Conservation (phyloP, 2,113 vertebrate species). For the Embiotoca jacksoni region DNA sequence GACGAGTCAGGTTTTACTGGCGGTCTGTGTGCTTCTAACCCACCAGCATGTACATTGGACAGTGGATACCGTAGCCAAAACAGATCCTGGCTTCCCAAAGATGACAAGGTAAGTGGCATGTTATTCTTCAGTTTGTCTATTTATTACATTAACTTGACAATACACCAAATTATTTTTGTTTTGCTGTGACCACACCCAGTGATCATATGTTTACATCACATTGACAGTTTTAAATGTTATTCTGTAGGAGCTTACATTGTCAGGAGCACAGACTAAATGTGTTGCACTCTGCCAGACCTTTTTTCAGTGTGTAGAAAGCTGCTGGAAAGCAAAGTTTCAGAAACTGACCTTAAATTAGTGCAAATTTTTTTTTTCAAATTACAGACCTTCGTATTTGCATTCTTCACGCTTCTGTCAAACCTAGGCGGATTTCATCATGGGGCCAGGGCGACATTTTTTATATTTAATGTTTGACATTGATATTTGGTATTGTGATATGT, state of each 20-base stretch:
- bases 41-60: conserved; percentile 77
- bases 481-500: conserved; percentile 12
- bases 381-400: not conserved
- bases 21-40: conserved; percentile 73
- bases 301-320: not conserved
- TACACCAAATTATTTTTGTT: not conserved
- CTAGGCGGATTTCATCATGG: not conserved
- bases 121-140: not conserved
- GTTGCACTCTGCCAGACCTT: not conserved
- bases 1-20: conserved; percentile 70
- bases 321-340: not conserved
- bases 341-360: not conserved
- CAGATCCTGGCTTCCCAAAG: conserved; percentile 79
- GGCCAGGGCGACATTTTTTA: not conserved
- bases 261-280: not conserved
- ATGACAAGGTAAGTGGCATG: conserved; percentile 78
- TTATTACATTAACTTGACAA: not conserved
- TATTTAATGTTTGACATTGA: not conserved
- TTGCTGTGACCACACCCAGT: conserved; percentile 27
- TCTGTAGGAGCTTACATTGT: too few relatives aligned
- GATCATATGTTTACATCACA: not conserved
- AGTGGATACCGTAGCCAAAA: conserved; percentile 80
- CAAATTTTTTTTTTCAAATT: not conserved
- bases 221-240: not conserved
- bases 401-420: not conserved